A percentile compares a stretch with the other conserved stretches of the same genome.
These are phyloP conservation scores for Orchestia grillus DNA, from an alignment of 1,140 invertebrate species.

Conservation along the genomic window DNA sequence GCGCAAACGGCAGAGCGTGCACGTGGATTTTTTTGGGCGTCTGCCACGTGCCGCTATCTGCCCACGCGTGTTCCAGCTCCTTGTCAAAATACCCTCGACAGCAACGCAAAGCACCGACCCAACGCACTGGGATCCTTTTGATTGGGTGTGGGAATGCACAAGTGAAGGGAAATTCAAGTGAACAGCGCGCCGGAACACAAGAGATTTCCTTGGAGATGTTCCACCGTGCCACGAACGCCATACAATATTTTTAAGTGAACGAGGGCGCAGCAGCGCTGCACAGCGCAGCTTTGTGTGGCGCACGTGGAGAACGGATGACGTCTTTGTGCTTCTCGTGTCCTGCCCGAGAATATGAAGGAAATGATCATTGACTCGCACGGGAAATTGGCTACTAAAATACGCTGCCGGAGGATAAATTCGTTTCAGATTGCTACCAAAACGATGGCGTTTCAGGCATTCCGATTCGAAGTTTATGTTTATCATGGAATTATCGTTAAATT, in stretches of 20 bases:
- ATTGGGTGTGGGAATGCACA: slow-evolving; percentile 1
- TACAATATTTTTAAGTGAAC: background rate
- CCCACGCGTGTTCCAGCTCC: background rate
- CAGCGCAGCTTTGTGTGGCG: background rate
- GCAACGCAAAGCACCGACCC: background rate
- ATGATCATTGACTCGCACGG: background rate
- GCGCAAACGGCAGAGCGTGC: slow-evolving; percentile 25
- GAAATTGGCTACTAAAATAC: no score
- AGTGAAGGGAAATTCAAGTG: slow-evolving; percentile 9
- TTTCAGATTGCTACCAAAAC: no score
- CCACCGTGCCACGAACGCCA: background rate
- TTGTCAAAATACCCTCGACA: slow-evolving; percentile 41
- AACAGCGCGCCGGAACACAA: background rate
- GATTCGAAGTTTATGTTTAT: no score
- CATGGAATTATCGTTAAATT: no score
- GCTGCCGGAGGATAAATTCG: no score
- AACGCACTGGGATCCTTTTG: background rate
- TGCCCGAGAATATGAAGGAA: background rate
- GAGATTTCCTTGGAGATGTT: background rate
- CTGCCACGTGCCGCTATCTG: background rate
- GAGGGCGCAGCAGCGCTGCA: no score
- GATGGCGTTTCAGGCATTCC: no score
- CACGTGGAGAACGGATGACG: background rate
- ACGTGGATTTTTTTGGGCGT: background rate
- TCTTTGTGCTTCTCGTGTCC: background rate